phyloP scores from a whole-genome alignment of 2,888 invertebrate genomes.

The Epinotia ramella region DNA sequence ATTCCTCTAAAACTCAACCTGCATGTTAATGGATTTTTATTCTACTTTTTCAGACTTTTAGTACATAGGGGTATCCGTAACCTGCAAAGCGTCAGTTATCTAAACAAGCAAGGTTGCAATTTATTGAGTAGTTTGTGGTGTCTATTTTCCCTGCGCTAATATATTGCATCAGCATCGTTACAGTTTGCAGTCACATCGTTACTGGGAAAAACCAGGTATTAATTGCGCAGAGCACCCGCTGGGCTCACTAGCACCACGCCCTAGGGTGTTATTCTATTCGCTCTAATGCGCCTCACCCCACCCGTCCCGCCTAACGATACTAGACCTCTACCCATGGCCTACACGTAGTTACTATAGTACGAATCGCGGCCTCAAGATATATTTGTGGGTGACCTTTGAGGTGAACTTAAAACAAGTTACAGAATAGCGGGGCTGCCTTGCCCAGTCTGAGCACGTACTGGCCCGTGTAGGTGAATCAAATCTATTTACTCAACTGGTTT shows the following conservation, averaged over 20 bases:
- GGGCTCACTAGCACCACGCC: neutral
- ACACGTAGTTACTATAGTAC: too few relatives aligned
- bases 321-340: too few relatives aligned
- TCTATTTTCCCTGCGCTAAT: neutral
- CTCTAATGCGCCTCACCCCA: too few relatives aligned
- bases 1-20: too few relatives aligned
- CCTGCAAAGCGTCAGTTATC: neutral
- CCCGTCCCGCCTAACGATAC: too few relatives aligned
- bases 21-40: too few relatives aligned
- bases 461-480: constrained; percentile 25
- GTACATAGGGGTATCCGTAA: too few relatives aligned
- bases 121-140: neutral
- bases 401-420: too few relatives aligned
- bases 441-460: constrained; percentile 17
- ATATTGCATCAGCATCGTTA: constrained; percentile 5
- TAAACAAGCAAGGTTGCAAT: constrained; percentile 1
- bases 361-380: too few relatives aligned
- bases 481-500: constrained; percentile 38
- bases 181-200: constrained; percentile 8
- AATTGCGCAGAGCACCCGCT: constrained; percentile 20
- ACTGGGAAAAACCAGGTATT: constrained; percentile 23
- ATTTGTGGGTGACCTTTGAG: too few relatives aligned
- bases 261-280: too few relatives aligned
- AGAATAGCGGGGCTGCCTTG: neutral
- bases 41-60: too few relatives aligned